Evolutionary conservation across 2,113 vertebrate genomes (phyloP).

Genomic region (Natator depressus): DNA sequence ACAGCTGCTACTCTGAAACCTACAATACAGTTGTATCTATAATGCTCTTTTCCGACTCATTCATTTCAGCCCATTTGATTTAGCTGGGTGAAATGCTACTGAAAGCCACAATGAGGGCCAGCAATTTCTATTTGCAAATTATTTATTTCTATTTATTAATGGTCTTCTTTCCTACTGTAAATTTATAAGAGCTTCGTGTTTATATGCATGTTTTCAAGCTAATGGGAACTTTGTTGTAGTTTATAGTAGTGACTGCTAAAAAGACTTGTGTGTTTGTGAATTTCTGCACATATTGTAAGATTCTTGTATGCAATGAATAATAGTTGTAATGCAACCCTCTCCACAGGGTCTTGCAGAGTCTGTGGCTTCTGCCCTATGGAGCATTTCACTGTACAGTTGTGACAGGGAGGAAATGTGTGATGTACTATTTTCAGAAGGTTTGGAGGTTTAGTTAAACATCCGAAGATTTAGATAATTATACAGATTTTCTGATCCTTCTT

Average conservation of each 20-base stretch:
- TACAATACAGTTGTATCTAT: background rate
- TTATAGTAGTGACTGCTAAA: background rate
- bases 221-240: background rate
- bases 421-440: background rate
- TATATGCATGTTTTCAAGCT: background rate
- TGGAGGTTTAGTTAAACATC: background rate
- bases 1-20: too few relatives aligned
- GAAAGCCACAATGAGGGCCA: background rate
- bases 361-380: background rate
- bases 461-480: background rate
- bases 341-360: background rate
- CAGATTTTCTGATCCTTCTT: background rate
- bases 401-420: background rate
- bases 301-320: background rate
- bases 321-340: background rate
- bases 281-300: background rate
- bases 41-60: background rate
- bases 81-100: background rate
- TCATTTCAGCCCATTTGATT: background rate
- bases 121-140: background rate
- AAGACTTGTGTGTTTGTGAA: background rate
- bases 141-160: background rate
- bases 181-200: background rate
- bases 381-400: background rate
- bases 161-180: background rate